These are phyloP conservation scores for Micrasema minimum DNA, from an alignment of 1,140 invertebrate genomes.

Conservation along the genomic window DNA sequence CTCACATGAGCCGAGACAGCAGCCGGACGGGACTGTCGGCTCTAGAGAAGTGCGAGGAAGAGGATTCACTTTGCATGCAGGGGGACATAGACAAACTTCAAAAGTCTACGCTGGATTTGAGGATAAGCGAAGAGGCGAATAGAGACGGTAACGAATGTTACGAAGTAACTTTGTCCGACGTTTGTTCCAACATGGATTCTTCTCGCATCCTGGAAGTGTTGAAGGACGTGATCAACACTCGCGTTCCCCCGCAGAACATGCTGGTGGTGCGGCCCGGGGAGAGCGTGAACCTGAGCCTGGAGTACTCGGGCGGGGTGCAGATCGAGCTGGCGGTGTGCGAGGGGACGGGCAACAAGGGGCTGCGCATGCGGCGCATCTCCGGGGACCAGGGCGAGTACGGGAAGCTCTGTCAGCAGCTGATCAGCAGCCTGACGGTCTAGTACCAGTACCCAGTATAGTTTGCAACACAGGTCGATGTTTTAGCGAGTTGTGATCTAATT, in stretches of 20 bases:
- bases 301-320: constrained; percentile 87
- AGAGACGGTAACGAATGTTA: constrained; percentile 66
- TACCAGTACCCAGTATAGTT: too few species aligned
- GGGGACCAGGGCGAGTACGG: constrained; percentile 92
- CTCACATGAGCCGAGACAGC: constrained; percentile 59
- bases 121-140: constrained; percentile 55
- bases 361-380: constrained; percentile 90
- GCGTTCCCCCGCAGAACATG: constrained; percentile 78
- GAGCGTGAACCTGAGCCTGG: constrained; percentile 73
- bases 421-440: constrained; percentile 85
- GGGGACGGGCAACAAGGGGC: constrained; percentile 80
- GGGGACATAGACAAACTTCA: constrained; percentile 63
- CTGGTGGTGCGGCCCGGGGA: constrained; percentile 66
- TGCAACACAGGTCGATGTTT: too few species aligned
- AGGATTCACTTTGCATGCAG: constrained; percentile 55
- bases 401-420: constrained; percentile 89
- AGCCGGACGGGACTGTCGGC: constrained; percentile 54
- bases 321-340: constrained; percentile 88
- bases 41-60: constrained; percentile 60
- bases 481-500: too few species aligned
- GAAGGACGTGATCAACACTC: constrained; percentile 83
- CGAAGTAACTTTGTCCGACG: constrained; percentile 81
- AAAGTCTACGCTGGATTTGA: constrained; percentile 62
- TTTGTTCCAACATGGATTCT: constrained; percentile 81
- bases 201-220: constrained; percentile 84